Evolutionary conservation across 2,888 invertebrate species (phyloP).

Genomic region (Brenthis daphne): DNA sequence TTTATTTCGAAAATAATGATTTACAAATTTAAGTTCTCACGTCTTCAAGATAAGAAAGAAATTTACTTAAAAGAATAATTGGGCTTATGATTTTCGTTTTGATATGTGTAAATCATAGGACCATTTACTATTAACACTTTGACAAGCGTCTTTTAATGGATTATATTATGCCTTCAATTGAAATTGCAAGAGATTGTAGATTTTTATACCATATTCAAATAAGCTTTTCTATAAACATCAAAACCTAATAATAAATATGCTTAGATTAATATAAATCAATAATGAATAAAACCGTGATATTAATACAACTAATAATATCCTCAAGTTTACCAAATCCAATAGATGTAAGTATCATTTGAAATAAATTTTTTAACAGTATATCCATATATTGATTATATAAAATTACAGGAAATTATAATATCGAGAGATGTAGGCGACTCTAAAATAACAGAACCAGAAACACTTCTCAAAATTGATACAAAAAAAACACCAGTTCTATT

Average conservation of each 20-base stretch:
- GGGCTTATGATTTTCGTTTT: neutral
- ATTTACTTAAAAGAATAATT: neutral
- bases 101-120: slow-evolving; percentile 1
- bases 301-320: slow-evolving; percentile 19
- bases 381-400: too few relatives aligned
- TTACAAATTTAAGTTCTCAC: slow-evolving; percentile 4
- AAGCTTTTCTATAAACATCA: slow-evolving; percentile 4
- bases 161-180: neutral
- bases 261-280: slow-evolving; percentile 13
- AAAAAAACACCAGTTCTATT: neutral
- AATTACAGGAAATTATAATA: neutral
- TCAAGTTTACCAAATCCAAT: slow-evolving; percentile 15
- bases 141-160: slow-evolving; percentile 9
- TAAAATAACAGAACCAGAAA: neutral
- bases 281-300: slow-evolving; percentile 26
- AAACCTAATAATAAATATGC: slow-evolving; percentile 9
- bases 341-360: slow-evolving; percentile 21
- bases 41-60: slow-evolving; percentile 5
- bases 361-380: neutral
- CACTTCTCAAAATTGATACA: neutral
- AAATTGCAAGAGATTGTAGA: neutral
- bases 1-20: neutral
- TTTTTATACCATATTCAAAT: slow-evolving; percentile 1
- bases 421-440: neutral
- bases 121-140: slow-evolving; percentile 17